Conservation (phyloP, 2,888 invertebrate genomes). For the Scrobipalpa costella region DNA sequence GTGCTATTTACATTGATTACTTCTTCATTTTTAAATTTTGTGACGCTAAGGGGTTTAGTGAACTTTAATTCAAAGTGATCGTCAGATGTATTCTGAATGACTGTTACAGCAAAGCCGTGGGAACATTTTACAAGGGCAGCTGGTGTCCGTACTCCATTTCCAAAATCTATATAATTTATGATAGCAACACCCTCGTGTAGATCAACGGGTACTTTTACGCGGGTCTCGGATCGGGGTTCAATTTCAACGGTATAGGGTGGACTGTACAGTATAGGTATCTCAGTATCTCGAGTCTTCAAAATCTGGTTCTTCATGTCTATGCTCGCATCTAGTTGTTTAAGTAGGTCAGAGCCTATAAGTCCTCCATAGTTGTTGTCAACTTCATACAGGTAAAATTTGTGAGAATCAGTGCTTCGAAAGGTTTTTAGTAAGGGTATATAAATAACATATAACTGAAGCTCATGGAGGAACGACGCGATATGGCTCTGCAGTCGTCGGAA, state of each 20-base stretch:
- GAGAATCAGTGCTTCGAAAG: background rate
- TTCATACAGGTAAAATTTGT: constrained; percentile 25
- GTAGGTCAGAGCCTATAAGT: constrained; percentile 25
- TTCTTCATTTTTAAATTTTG: too few relatives aligned
- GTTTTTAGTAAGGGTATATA: constrained; percentile 22
- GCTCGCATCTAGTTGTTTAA: constrained; percentile 26
- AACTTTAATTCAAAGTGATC: background rate
- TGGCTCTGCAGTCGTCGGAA: too few relatives aligned
- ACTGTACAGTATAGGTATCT: constrained; percentile 26
- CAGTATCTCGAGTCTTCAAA: constrained; percentile 8
- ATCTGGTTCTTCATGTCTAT: constrained; percentile 26
- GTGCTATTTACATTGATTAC: background rate
- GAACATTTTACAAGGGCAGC: constrained; percentile 7
- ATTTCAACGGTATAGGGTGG: background rate
- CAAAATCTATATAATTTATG: background rate
- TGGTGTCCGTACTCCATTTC: constrained; percentile 7
- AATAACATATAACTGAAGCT: too few relatives aligned
- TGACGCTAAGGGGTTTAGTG: background rate
- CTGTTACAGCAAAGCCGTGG: constrained; percentile 14
- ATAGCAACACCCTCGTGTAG: background rate
- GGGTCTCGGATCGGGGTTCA: constrained; percentile 16
- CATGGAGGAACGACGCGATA: too few relatives aligned
- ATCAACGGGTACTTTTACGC: constrained; percentile 9
- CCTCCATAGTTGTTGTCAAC: constrained; percentile 25
- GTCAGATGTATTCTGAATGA: constrained; percentile 23